Evolutionary conservation across 64 coral and sea anemone genomes (phyloP).

Genomic region (Pachyseris speciosa): DNA sequence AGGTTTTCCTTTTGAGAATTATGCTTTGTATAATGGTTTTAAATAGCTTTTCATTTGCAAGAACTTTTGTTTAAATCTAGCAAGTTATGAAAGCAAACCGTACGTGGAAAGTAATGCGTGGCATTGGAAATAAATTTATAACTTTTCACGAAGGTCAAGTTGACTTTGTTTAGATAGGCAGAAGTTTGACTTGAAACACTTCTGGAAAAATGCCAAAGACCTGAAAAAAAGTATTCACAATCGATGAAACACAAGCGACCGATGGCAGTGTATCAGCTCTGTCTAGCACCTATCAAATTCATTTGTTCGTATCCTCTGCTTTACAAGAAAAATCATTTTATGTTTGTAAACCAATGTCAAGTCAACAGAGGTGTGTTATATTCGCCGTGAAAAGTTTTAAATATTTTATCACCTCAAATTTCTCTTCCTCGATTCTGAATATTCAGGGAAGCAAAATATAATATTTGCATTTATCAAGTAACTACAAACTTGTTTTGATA

Average conservation of each 20-base stretch:
- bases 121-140: not conserved
- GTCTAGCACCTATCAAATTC: not conserved
- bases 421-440: constrained; percentile 5
- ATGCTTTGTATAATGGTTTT: not conserved
- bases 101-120: no score
- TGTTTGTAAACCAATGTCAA: not conserved
- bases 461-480: not conserved
- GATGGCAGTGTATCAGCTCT: not conserved
- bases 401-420: constrained; percentile 14
- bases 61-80: not conserved
- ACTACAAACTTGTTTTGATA: constrained; percentile 13
- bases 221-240: no score
- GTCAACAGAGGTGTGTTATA: not conserved
- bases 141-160: no score
- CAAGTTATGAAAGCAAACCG: not conserved
- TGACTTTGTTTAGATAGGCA: no score
- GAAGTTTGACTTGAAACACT: no score
- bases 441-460: not conserved
- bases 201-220: no score
- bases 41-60: not conserved
- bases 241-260: not conserved
- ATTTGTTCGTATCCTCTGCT: not conserved
- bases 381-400: constrained; percentile 1
- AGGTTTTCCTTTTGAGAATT: not conserved
- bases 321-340: not conserved